These are phyloP conservation scores for Hestina assimilis DNA, from an alignment of 1,140 invertebrate species.

Conservation along the genomic window DNA sequence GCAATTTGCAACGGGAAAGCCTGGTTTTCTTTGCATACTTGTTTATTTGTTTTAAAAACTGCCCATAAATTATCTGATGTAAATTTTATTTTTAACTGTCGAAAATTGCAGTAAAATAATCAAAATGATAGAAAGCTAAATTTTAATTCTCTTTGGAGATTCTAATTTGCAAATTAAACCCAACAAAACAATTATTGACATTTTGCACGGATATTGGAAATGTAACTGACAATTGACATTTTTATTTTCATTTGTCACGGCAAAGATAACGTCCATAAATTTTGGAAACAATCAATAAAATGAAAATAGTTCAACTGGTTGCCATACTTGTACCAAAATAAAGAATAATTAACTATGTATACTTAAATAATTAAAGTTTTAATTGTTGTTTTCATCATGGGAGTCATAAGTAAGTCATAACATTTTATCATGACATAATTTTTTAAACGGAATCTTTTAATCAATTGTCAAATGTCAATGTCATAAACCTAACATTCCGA, in stretches of 20 bases:
- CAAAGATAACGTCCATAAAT: no score
- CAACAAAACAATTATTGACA: conserved; percentile 46
- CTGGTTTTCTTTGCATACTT: conserved; percentile 67
- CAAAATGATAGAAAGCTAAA: neutral
- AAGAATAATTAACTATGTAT: no score
- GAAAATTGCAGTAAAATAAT: neutral
- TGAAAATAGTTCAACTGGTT: no score
- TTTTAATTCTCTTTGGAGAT: neutral
- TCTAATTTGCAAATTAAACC: conserved; percentile 5
- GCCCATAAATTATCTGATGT: no score
- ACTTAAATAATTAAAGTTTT: neutral
- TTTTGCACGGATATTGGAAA: conserved; percentile 29
- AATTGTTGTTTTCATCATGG: no score
- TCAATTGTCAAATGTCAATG: neutral
- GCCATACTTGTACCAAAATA: no score
- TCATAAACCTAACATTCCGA: no score
- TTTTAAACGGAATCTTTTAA: neutral
- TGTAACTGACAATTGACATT: neutral
- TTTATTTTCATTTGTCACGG: neutral
- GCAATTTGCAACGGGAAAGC: conserved; percentile 65
- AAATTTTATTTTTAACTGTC: neutral
- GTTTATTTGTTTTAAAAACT: conserved; percentile 9
- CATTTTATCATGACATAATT: no score
- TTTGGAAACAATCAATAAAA: no score
- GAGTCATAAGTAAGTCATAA: no score